phyloP scores from a whole-genome alignment of 2,888 invertebrate genomes.

The Platycheirus albimanus region DNA sequence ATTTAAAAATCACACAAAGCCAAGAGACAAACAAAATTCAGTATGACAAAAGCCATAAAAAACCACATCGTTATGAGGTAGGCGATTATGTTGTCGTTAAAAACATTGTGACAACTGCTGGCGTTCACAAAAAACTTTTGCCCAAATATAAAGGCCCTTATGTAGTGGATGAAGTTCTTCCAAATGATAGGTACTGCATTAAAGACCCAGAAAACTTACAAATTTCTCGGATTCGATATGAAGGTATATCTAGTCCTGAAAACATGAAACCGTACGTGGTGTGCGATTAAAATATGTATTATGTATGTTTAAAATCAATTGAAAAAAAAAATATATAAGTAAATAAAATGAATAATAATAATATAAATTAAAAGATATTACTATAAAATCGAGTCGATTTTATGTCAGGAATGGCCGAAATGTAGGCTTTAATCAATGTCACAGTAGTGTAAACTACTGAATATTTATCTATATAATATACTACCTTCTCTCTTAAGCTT shows the following conservation, averaged over 20 bases:
- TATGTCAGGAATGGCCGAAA: too few species aligned
- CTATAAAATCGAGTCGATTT: too few species aligned
- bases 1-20: slow-evolving; percentile 63
- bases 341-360: too few species aligned
- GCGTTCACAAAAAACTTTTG: slow-evolving; percentile 68
- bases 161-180: slow-evolving; percentile 4
- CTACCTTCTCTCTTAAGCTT: too few species aligned
- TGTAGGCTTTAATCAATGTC: too few species aligned
- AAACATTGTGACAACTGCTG: slow-evolving; percentile 72
- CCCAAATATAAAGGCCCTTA: slow-evolving; percentile 75
- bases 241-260: too few species aligned
- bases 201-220: slow-evolving; percentile 24
- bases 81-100: slow-evolving; percentile 64
- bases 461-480: too few species aligned
- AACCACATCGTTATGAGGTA: slow-evolving; percentile 33
- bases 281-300: background rate
- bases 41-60: background rate
- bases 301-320: too few species aligned
- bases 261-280: slow-evolving; percentile 28
- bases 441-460: too few species aligned
- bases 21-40: slow-evolving; percentile 46
- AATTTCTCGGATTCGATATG: too few species aligned
- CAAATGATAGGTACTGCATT: slow-evolving; percentile 19
- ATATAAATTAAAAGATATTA: too few species aligned
- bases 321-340: too few species aligned